Base-by-base conservation (phyloP, 2,113 vertebrate genomes). In the Pelusios castaneus region DNA sequence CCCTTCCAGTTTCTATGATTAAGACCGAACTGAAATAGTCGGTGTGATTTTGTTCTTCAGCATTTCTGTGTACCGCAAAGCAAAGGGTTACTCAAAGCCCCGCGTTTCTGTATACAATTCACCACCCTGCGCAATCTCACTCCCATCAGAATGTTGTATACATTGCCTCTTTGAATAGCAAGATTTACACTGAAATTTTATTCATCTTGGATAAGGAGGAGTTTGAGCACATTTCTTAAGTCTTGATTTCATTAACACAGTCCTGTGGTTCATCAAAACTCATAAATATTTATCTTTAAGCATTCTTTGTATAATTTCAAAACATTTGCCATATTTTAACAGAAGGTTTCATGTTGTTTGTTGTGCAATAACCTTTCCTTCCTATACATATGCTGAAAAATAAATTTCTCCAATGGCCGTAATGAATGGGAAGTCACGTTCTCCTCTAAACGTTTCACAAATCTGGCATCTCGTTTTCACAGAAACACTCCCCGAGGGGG, bases 231-330 rank as follows among this genome's bases (percentile, higher is more conserved):
- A 1, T 76, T 78, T 19, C 89, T 82, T 0, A 51, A 79, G 94
- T 79, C 95, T 95, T 95, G 93, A 82, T 94, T 91, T 95, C 94
- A 92, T 95, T 95, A 96, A 89, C 14, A 1, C 60, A 24, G 85
- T 2, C 41, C 95, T 94, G 96, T 91, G 94, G 93, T 8, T 95
- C 95, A 88, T 96, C 96, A 93, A 51, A 19, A 14, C 79, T 70
- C 88, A 2, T 83, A 95, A 97, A 96, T 96, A 93, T 96, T 97
- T 96, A 92, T 94, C 83, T 87, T 87, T 73, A 43, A 89, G 81
- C 75, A 2, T 95, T 93, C 93, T 88, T 93, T 5, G 54, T 41
- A 21, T 14, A 83, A 87, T 95, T 95, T 90, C 96, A 78, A 79
- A 76, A 83, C 5, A 3, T 88, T 83, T 95, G 93, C 93, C 0